A percentile compares a stretch with the other conserved stretches of the same genome.
Conservation (phyloP, 1,140 invertebrate genomes). For the Drosophila kepulauana region DNA sequence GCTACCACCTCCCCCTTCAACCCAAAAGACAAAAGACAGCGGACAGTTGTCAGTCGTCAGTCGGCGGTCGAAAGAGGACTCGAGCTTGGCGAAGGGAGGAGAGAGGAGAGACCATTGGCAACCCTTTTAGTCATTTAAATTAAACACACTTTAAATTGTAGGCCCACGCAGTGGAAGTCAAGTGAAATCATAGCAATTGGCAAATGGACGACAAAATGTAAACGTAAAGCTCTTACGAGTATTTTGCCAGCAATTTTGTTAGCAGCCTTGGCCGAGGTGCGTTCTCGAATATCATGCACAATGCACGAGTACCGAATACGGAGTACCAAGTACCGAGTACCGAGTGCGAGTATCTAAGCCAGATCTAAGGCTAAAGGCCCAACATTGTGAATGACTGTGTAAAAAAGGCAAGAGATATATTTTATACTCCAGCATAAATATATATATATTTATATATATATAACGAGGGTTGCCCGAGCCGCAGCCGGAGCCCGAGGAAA, state of each 20-base stretch:
- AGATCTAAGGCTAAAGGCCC: constrained; percentile 41
- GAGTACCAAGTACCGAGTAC: background rate
- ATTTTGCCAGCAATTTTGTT: constrained; percentile 4
- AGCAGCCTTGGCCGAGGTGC: constrained; percentile 9
- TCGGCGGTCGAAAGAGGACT: background rate
- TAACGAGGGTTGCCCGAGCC: constrained; percentile 50
- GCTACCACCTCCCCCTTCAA: constrained; percentile 5
- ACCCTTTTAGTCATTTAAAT: constrained; percentile 77
- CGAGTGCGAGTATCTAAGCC: background rate
- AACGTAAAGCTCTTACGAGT: constrained; percentile 24
- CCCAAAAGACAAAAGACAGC: background rate
- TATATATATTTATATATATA: constrained; percentile 12
- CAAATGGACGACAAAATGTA: constrained; percentile 50
- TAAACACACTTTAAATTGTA: constrained; percentile 76
- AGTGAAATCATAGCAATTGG: constrained; percentile 58
- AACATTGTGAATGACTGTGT: constrained; percentile 50
- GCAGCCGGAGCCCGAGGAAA: constrained; percentile 65
- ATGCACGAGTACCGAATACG: background rate
- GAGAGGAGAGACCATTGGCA: constrained; percentile 25
- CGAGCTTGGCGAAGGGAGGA: background rate
- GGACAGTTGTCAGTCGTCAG: background rate
- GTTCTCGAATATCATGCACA: constrained; percentile 41
- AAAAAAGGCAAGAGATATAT: constrained; percentile 63
- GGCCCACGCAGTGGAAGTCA: constrained; percentile 38
- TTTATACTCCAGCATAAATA: constrained; percentile 21